phyloP scores from a whole-genome alignment of 2,797 vertebrate species.

The Heterohyrax brucei region DNA sequence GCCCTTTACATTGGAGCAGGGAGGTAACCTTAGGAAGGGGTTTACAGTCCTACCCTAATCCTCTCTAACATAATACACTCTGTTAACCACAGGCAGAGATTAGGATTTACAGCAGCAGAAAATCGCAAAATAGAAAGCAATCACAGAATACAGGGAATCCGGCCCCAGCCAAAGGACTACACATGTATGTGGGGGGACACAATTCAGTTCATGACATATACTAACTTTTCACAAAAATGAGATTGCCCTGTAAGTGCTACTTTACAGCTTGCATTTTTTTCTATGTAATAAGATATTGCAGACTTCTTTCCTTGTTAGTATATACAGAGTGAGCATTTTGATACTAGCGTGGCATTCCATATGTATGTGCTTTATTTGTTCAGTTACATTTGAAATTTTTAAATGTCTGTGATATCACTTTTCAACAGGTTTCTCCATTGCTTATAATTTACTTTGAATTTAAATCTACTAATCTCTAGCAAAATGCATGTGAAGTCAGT shows the following conservation, averaged over 20 bases:
- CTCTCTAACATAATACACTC: no score
- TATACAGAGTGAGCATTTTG: constrained; percentile 42
- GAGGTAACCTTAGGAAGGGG: no score
- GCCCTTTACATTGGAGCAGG: no score
- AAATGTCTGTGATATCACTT: constrained; percentile 1
- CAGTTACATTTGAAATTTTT: constrained; percentile 58
- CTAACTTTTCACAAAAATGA: neutral
- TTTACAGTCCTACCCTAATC: no score
- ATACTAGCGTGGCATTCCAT: neutral
- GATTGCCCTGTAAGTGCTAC: constrained; percentile 33
- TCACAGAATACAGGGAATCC: no score
- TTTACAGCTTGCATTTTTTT: constrained; percentile 36
- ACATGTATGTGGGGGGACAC: no score
- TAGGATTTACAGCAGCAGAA: no score
- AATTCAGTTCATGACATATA: no score
- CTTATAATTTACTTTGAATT: constrained; percentile 51
- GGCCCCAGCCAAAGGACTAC: no score
- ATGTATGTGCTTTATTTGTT: neutral
- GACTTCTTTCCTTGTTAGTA: constrained; percentile 36
- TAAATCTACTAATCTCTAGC: constrained; percentile 43
- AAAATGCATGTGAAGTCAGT: constrained; percentile 60
- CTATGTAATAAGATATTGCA: neutral
- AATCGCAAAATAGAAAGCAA: no score
- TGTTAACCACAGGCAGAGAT: no score
- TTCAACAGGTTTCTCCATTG: constrained; percentile 15